phyloP scores from a whole-genome alignment of 2,797 vertebrate species.

The Sebastes matsubarae region DNA sequence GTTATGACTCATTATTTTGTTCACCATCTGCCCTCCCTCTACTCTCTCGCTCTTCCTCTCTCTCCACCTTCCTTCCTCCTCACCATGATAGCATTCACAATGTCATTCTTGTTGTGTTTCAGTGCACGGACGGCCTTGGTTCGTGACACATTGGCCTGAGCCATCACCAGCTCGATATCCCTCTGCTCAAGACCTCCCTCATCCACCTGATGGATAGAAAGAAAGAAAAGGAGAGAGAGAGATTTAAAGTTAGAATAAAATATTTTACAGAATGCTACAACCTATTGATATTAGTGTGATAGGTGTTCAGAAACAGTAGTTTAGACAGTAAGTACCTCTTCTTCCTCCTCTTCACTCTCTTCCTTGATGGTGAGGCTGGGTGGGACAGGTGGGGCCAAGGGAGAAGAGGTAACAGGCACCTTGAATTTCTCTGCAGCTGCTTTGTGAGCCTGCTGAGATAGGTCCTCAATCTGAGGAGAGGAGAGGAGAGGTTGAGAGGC shows the following conservation, averaged over 20 bases:
- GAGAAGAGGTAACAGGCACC: conserved; percentile 90
- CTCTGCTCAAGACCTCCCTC: conserved; percentile 92
- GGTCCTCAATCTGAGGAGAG: conserved; percentile 90
- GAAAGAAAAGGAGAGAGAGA: neutral
- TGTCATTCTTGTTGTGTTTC: conserved; percentile 97
- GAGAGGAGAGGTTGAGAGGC: neutral
- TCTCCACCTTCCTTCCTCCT: conserved; percentile 57
- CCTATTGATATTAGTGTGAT: neutral
- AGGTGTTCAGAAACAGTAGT: neutral
- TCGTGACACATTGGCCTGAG: conserved; percentile 95
- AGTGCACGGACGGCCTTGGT: conserved; percentile 93
- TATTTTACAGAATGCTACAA: neutral
- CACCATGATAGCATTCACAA: conserved; percentile 99
- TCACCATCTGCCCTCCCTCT: conserved; percentile 51
- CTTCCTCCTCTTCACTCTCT: conserved; percentile 93
- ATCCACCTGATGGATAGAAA: conserved; percentile 84
- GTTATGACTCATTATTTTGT: conserved; percentile 68
- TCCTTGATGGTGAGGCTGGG: conserved; percentile 90
- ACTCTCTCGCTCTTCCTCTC: neutral
- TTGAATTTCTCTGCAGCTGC: conserved; percentile 98
- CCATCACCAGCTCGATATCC: conserved; percentile 98
- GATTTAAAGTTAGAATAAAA: neutral
- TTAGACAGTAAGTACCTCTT: conserved; percentile 81
- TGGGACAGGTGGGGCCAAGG: conserved; percentile 85
- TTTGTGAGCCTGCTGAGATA: conserved; percentile 97